Evolutionary conservation across 1,140 invertebrate species (phyloP), one percentile per base, ranked within the genome.

Genomic region (Dreissena rostriformis): DNA sequence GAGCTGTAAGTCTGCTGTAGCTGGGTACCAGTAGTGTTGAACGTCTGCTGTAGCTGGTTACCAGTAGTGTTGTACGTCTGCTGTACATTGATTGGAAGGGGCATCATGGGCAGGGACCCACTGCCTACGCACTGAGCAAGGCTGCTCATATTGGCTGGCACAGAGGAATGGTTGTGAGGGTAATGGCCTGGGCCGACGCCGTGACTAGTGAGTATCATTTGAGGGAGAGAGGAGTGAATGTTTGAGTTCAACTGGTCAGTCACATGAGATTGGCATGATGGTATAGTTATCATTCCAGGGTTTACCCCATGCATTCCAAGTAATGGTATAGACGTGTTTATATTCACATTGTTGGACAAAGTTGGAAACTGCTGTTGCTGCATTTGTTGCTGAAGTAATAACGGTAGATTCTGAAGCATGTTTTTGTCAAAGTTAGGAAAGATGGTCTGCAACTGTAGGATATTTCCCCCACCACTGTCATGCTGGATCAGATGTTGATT

Each of bases 81-180:
- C 39, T 39, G 39, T 5, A 39, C 39, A 39, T 39, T 39, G 39
- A 39, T 39, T 39, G 39, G 39, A 2, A 39, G 4, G 8, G 39
- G 39, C 39, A 39, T 39, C 39, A 39, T 39, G 39, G 39, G 39
- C 39, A 39, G 39, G 39, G 39, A 39, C 39, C 65, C 65, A 79
- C 28, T 79, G 10, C 77, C 77, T 39, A 79, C 57, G 61, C 86
- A 86, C 76, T 91, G 90, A 55, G 89, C 86, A 17, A 90, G 82
- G 70, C 88, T 88, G 22, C 90, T 73, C 66, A 90, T 74, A 55
- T 87, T 86, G n/a, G 88, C 78, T 17, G 85, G 61, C 1, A 76
- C 28, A 39, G 67, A 28, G 22, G 71, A 65, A 55, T 53, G 61
- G 19, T 77, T 71, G 0, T 71, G 73, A 70, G 75, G 74, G 39